Evolutionary conservation across 2,113 vertebrate species (phyloP).

Genomic region (Takifugu bimaculatus): DNA sequence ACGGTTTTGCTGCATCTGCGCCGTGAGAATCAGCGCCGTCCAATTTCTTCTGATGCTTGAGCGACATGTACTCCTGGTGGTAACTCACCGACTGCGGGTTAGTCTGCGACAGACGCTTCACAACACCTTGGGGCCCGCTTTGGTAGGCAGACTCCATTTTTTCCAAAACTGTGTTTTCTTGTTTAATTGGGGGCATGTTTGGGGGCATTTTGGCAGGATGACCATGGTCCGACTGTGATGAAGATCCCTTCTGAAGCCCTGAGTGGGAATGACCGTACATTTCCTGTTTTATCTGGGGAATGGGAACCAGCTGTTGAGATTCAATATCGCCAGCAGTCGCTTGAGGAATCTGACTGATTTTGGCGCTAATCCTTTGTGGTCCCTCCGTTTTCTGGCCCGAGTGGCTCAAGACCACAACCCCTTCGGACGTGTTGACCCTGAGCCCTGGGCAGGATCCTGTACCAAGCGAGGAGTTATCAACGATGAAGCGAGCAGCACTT

Average conservation of each 20-base stretch:
- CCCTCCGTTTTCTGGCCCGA: conserved; percentile 96
- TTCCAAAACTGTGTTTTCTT: conserved; percentile 77
- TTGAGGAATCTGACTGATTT: conserved; percentile 96
- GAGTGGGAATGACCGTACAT: conserved; percentile 80
- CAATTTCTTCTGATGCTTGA: conserved; percentile 86
- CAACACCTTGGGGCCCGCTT: conserved; percentile 79
- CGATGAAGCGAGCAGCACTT: conserved; percentile 75
- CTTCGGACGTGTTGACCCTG: conserved; percentile 92
- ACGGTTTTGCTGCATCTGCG: conserved; percentile 80
- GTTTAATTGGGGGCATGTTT: conserved; percentile 81
- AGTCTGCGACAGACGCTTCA: conserved; percentile 84
- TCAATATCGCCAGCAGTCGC: conserved; percentile 93
- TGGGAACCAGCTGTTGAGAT: conserved; percentile 92
- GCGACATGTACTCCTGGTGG: conserved; percentile 78
- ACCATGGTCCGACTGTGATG: conserved; percentile 77
- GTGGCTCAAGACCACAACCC: conserved; percentile 92
- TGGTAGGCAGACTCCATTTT: conserved; percentile 83
- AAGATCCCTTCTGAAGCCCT: conserved; percentile 79
- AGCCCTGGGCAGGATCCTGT: conserved; percentile 84
- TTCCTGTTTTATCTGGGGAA: conserved; percentile 93
- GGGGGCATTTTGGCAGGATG: conserved; percentile 84
- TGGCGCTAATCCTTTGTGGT: conserved; percentile 89
- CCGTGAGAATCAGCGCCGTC: conserved; percentile 79
- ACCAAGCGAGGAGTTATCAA: conserved; percentile 74
- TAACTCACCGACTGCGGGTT: conserved; percentile 86